Evolutionary conservation across 2,113 vertebrate genomes (phyloP).

Genomic region (Spea multiplicata): DNA sequence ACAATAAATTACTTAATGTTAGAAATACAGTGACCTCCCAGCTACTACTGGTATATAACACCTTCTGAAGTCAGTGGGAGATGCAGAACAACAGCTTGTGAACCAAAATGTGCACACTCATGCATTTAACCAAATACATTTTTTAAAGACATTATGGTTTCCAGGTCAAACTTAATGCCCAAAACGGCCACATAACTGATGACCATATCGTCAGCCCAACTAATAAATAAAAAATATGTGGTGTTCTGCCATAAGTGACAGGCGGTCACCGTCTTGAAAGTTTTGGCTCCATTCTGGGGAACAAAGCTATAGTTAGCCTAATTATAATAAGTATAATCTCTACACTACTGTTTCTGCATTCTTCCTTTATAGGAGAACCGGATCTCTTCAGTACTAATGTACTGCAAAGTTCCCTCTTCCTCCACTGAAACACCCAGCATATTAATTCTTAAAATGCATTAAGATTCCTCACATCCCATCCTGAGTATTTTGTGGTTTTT

Average conservation of each 20-base stretch:
- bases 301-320: background rate
- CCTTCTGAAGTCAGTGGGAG: background rate
- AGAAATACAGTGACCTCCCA: background rate
- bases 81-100: background rate
- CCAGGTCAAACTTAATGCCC: background rate
- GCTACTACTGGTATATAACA: background rate
- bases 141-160: background rate
- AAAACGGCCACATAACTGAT: background rate
- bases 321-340: background rate
- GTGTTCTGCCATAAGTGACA: background rate
- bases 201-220: background rate
- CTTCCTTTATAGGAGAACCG: constrained; percentile 22
- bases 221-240: constrained; percentile 4
- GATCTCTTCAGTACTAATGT: constrained; percentile 40
- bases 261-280: background rate
- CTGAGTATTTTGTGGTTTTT: constrained; percentile 47
- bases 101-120: background rate
- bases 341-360: constrained; percentile 13
- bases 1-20: too few relatives aligned
- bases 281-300: background rate
- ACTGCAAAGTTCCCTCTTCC: constrained; percentile 34
- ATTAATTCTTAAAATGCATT: constrained; percentile 49
- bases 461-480: constrained; percentile 38
- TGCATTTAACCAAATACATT: too few relatives aligned
- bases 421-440: constrained; percentile 38